A percentile compares a stretch with the other conserved stretches of the same genome.
Conservation (phyloP, 1,140 invertebrate genomes). For the Heliconius hermathena region DNA sequence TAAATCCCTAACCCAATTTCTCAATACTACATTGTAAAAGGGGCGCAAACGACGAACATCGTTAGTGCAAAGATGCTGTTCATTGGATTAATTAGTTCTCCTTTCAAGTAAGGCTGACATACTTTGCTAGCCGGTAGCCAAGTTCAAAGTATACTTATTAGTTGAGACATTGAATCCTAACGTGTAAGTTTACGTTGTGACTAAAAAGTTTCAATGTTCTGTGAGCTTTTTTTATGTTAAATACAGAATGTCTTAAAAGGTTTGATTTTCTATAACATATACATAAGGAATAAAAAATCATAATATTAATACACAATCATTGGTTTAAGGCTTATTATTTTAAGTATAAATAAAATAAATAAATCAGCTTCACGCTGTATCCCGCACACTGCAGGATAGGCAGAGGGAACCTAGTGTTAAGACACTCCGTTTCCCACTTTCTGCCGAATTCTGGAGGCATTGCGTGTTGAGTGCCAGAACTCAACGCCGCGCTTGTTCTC, state of each 20-base stretch:
- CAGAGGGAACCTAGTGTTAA: too few species aligned
- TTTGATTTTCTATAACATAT: neutral
- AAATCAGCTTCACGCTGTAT: too few species aligned
- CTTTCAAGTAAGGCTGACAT: slow-evolving; percentile 34
- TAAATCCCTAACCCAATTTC: slow-evolving; percentile 55
- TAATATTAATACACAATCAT: too few species aligned
- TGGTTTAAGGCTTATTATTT: too few species aligned
- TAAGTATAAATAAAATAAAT: too few species aligned
- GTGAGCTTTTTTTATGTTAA: neutral
- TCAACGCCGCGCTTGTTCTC: too few species aligned
- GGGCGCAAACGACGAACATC: slow-evolving; percentile 68
- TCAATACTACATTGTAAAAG: slow-evolving; percentile 46
- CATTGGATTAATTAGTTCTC: slow-evolving; percentile 76
- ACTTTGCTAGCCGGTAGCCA: slow-evolving; percentile 38
- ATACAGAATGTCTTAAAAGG: neutral
- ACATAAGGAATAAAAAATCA: too few species aligned
- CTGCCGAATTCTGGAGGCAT: too few species aligned
- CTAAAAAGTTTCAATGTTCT: slow-evolving; percentile 54
- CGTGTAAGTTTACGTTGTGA: slow-evolving; percentile 53
- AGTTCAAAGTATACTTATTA: slow-evolving; percentile 44
- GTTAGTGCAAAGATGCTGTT: slow-evolving; percentile 68
- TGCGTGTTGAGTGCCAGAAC: too few species aligned
- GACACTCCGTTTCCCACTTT: too few species aligned
- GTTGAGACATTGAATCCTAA: slow-evolving; percentile 22
- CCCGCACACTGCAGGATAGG: too few species aligned